phyloP scores from a whole-genome alignment of 1,140 invertebrate species.

The Brachionus koreanus region DNA sequence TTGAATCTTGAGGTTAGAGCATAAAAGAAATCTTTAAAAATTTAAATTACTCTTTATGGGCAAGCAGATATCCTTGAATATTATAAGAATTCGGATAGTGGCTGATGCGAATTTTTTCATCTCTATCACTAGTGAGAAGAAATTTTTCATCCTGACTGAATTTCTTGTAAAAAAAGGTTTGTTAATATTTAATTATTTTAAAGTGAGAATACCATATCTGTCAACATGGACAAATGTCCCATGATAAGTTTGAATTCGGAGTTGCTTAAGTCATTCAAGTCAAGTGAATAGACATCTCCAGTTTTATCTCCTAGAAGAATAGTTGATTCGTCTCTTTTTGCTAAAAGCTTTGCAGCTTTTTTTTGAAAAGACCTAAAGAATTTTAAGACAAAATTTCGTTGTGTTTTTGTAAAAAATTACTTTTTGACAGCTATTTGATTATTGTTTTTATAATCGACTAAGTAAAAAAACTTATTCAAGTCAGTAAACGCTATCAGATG shows the following conservation, averaged over 20 bases:
- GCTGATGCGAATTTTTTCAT: slow-evolving; percentile 86
- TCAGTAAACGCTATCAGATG: background rate
- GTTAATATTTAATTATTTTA: background rate
- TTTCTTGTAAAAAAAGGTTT: slow-evolving; percentile 51
- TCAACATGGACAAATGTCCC: slow-evolving; percentile 79
- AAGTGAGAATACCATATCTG: slow-evolving; percentile 65
- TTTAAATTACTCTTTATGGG: slow-evolving; percentile 70
- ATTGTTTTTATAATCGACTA: background rate
- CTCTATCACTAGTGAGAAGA: slow-evolving; percentile 78
- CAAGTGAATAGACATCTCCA: slow-evolving; percentile 75
- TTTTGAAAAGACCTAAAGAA: background rate
- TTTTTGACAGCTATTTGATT: background rate
- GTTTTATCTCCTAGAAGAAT: slow-evolving; percentile 67
- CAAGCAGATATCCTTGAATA: slow-evolving; percentile 78
- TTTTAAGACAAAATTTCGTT: background rate
- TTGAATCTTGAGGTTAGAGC: background rate
- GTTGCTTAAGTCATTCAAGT: slow-evolving; percentile 52
- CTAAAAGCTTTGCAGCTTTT: background rate
- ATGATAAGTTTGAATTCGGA: slow-evolving; percentile 63
- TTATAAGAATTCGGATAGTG: slow-evolving; percentile 78
- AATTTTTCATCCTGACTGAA: slow-evolving; percentile 68
- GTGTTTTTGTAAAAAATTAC: background rate
- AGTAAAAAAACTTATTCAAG: background rate
- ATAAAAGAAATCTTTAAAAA: background rate
- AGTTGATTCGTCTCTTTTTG: slow-evolving; percentile 62